These are phyloP conservation scores for Oreocharis arfaki DNA, from an alignment of 2,113 vertebrate species.

Conservation along the genomic window DNA sequence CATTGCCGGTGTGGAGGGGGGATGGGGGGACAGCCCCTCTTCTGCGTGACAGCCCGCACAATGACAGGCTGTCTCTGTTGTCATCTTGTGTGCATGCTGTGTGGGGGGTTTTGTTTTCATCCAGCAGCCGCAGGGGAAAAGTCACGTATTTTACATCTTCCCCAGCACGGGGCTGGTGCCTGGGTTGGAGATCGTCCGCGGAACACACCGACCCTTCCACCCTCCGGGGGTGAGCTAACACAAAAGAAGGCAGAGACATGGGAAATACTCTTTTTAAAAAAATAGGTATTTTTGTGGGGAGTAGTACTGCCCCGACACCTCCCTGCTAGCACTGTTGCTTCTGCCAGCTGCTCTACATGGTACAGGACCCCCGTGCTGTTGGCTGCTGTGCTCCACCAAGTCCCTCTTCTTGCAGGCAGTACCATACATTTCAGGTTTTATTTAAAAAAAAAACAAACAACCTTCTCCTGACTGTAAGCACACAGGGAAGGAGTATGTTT, in stretches of 20 bases:
- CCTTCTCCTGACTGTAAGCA: background rate
- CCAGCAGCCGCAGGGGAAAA: background rate
- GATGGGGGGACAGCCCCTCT: background rate
- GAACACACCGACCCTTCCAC: background rate
- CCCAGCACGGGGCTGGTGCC: background rate
- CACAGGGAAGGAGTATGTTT: background rate
- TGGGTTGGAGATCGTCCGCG: accelerated
- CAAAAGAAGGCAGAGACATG: background rate
- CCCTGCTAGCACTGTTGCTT: background rate
- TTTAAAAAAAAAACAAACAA: background rate
- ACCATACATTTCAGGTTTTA: background rate
- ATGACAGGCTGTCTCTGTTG: background rate
- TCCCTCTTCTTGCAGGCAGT: background rate
- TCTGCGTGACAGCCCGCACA: background rate
- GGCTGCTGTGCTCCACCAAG: background rate
- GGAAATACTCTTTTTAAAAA: background rate
- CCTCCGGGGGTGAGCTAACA: background rate
- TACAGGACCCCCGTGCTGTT: background rate
- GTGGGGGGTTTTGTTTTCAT: background rate
- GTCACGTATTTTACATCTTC: background rate
- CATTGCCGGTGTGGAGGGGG: background rate
- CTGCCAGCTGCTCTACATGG: background rate
- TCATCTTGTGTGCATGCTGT: background rate
- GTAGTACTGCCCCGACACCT: background rate
- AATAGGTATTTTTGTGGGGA: background rate